These are phyloP conservation scores for Dicerorhinus sumatrensis DNA, from an alignment of 2,113 vertebrate species.

Conservation along the genomic window DNA sequence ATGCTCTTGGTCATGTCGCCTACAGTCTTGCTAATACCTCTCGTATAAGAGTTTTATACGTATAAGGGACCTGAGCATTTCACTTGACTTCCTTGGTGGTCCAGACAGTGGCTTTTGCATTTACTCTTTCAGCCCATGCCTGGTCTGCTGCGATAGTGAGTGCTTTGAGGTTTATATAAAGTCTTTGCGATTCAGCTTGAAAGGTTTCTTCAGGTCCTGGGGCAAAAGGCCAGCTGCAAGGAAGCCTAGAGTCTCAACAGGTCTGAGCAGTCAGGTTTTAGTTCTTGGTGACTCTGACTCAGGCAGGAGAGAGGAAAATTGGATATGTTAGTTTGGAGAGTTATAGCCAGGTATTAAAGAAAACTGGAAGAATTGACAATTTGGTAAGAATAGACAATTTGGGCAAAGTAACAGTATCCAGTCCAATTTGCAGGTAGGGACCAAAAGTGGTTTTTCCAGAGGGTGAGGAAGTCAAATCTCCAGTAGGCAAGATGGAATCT, in stretches of 20 bases:
- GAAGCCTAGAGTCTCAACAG: background rate
- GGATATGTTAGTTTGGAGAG: background rate
- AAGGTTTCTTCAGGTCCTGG: background rate
- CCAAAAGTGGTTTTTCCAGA: background rate
- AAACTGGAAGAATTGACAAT: slow-evolving; percentile 33
- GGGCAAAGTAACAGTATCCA: background rate
- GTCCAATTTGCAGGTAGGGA: background rate
- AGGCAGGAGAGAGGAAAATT: background rate
- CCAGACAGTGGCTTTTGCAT: background rate
- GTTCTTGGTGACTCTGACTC: background rate
- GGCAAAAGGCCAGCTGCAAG: background rate
- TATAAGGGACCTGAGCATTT: background rate
- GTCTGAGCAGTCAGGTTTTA: background rate
- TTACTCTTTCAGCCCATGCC: background rate
- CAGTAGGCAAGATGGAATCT: background rate
- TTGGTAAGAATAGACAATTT: slow-evolving; percentile 8
- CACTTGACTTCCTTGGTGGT: background rate
- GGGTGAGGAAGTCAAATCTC: slow-evolving; percentile 1
- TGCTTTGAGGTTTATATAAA: slow-evolving; percentile 23
- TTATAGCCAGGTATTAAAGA: background rate
- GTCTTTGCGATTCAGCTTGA: background rate
- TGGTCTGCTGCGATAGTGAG: background rate
- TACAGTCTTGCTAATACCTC: background rate
- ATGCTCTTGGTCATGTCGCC: background rate
- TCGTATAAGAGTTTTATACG: background rate